Conservation (phyloP, 2,888 invertebrate species). For the Drosophila longiperda region DNA sequence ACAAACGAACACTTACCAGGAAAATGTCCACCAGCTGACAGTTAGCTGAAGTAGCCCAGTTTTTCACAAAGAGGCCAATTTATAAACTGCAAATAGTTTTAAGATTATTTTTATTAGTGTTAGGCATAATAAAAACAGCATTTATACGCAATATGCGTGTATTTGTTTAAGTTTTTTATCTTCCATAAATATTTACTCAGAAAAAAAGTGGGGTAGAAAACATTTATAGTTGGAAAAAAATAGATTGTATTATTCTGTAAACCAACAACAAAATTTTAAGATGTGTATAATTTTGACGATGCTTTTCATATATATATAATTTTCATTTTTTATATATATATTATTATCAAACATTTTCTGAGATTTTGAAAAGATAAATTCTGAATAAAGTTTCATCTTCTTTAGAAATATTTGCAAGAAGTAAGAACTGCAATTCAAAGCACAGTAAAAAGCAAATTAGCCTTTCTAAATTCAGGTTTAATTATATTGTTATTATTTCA, state of each 20-base stretch:
- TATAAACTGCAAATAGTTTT: slow-evolving; percentile 62
- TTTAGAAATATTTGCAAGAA: neutral
- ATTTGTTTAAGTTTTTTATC: neutral
- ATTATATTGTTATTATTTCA: neutral
- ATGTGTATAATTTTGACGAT: neutral
- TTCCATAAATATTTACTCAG: neutral
- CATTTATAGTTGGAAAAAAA: neutral
- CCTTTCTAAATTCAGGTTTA: neutral
- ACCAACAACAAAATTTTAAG: neutral
- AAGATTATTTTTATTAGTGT: slow-evolving; percentile 56
- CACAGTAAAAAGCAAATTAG: neutral
- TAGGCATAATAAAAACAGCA: slow-evolving; percentile 7
- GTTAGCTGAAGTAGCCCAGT: slow-evolving; percentile 17
- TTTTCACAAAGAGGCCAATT: slow-evolving; percentile 34
- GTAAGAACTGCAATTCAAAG: neutral
- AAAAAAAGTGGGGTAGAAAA: neutral
- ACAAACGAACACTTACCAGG: slow-evolving; percentile 67
- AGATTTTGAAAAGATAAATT: neutral
- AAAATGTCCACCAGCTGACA: slow-evolving; percentile 26
- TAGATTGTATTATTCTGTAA: neutral
- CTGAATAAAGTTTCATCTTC: neutral
- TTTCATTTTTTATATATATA: neutral
- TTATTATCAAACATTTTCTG: neutral
- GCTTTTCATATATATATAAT: neutral
- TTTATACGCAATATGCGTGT: neutral